Conservation (phyloP, 2,113 vertebrate genomes). For the Toxostoma redivivum region DNA sequence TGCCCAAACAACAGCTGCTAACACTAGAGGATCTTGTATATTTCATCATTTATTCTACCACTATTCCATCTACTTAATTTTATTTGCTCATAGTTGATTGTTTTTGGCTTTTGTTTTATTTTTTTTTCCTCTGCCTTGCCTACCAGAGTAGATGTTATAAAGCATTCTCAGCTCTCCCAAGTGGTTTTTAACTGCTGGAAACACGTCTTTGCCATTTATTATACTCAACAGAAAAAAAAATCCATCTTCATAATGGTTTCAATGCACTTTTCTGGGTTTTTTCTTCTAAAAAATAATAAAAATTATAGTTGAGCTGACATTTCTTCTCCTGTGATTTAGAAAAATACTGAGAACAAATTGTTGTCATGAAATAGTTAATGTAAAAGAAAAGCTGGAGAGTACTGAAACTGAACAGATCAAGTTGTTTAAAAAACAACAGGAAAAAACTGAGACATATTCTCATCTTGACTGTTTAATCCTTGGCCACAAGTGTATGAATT, state of each 20-base stretch:
- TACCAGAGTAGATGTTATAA: background rate
- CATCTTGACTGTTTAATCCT: background rate
- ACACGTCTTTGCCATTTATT: background rate
- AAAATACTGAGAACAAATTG: background rate
- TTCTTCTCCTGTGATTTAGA: background rate
- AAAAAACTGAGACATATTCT: background rate
- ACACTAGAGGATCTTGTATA: background rate
- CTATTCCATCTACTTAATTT: background rate
- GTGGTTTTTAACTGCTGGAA: background rate
- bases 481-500: background rate
- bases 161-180: background rate
- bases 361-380: background rate
- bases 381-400: background rate
- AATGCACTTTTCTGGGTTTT: background rate
- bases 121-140: background rate
- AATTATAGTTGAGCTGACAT: background rate
- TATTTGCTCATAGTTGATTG: background rate
- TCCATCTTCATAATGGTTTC: background rate
- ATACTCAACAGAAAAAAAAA: background rate
- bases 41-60: background rate
- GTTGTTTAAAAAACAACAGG: background rate
- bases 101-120: background rate
- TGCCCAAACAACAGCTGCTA: background rate
- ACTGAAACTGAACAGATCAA: background rate
- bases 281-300: background rate